Percentiles rank a stretch among this genome's conserved stretches.
Evolutionary conservation across 2,888 invertebrate genomes (phyloP).

Genomic region (Macrosoma leucophasiata): DNA sequence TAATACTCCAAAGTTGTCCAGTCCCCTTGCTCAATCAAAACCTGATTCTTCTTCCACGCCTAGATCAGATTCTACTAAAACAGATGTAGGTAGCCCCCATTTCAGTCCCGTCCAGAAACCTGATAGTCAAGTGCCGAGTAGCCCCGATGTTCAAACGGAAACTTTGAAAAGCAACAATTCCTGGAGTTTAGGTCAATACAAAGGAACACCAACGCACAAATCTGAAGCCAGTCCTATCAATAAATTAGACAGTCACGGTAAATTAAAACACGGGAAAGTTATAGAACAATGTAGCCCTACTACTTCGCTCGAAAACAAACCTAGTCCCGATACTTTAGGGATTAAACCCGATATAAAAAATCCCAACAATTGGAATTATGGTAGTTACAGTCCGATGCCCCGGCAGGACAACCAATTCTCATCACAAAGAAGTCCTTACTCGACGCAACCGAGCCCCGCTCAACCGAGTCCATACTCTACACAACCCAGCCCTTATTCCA

Average conservation of each 20-base stretch:
- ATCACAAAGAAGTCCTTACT: slow-evolving; percentile 66
- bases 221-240: slow-evolving; percentile 67
- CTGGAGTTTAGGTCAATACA: slow-evolving; percentile 62
- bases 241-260: slow-evolving; percentile 57
- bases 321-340: slow-evolving; percentile 55
- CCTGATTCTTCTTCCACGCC: slow-evolving; percentile 68
- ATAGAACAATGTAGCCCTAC: slow-evolving; percentile 69
- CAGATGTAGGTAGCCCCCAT: slow-evolving; percentile 56
- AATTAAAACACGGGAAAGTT: slow-evolving; percentile 58
- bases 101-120: slow-evolving; percentile 66
- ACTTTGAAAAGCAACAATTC: slow-evolving; percentile 48
- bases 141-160: slow-evolving; percentile 57
- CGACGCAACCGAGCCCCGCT: slow-evolving; percentile 63
- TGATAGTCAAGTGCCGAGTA: slow-evolving; percentile 65
- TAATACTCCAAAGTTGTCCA: slow-evolving; percentile 50
- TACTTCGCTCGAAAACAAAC: slow-evolving; percentile 63
- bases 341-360: slow-evolving; percentile 59
- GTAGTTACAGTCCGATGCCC: slow-evolving; percentile 65
- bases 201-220: slow-evolving; percentile 62
- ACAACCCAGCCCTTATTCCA: slow-evolving; percentile 63
- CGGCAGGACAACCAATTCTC: slow-evolving; percentile 62
- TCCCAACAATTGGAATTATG: slow-evolving; percentile 62
- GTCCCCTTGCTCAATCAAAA: slow-evolving; percentile 56
- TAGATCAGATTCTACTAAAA: slow-evolving; percentile 49
- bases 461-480: slow-evolving; percentile 68